Percentiles rank a stretch among this genome's conserved stretches.
Conservation (phyloP, 1,140 invertebrate genomes). For the Antheraea pernyi region DNA sequence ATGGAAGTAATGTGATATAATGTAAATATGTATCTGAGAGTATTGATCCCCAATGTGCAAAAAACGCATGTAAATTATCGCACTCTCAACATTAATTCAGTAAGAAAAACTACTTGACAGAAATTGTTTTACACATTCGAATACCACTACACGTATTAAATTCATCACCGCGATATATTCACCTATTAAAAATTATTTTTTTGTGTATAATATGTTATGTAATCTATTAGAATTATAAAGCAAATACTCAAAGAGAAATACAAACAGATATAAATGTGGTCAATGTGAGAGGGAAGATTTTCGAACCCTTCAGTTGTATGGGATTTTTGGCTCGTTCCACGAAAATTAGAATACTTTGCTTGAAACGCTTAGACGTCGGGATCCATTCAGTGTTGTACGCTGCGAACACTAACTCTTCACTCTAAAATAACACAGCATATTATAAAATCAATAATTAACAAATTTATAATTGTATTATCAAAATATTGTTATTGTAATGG, state of each 20-base stretch:
- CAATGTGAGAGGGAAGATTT: slow-evolving; percentile 56
- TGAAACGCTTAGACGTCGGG: slow-evolving; percentile 46
- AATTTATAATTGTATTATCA: not conserved
- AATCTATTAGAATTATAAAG: not conserved
- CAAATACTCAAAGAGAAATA: not conserved
- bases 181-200: no score
- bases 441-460: not conserved
- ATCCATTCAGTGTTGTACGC: slow-evolving; percentile 60
- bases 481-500: no score
- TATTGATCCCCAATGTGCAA: no score
- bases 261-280: slow-evolving; percentile 57
- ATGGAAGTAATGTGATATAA: no score
- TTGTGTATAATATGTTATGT: no score
- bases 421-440: slow-evolving; percentile 42
- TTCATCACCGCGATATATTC: no score
- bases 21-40: no score
- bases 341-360: slow-evolving; percentile 52
- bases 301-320: slow-evolving; percentile 48
- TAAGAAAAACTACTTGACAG: no score
- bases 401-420: slow-evolving; percentile 45
- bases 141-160: no score
- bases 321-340: slow-evolving; percentile 47
- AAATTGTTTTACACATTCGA: no score
- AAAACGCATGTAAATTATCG: no score
- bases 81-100: no score